Percentiles rank a stretch among this genome's conserved stretches.
Evolutionary conservation across 2,888 invertebrate genomes (phyloP).

Genomic region (Sympetrum striolatum): DNA sequence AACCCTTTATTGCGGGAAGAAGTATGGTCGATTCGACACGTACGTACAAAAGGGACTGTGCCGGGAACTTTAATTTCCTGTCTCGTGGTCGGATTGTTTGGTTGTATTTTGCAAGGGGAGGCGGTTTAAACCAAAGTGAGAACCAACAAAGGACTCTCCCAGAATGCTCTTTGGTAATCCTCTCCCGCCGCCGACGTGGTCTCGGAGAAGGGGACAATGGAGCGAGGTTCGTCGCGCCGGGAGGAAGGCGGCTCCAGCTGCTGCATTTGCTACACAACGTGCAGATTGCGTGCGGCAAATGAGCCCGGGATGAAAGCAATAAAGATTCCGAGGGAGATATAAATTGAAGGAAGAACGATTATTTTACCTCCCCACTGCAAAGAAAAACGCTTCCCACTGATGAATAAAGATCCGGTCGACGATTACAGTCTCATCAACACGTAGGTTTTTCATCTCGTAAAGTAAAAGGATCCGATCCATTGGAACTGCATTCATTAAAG

Average conservation of each 20-base stretch:
- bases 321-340: neutral
- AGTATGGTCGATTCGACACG: neutral
- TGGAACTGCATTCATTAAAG: no score
- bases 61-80: constrained; percentile 34
- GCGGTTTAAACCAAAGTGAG: neutral
- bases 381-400: neutral
- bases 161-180: neutral
- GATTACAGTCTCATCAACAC: neutral
- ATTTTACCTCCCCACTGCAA: no score
- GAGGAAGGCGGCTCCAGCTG: neutral
- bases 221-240: neutral
- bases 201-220: neutral
- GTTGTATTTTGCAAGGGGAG: constrained; percentile 11
- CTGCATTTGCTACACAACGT: neutral
- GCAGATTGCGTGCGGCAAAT: neutral
- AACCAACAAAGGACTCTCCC: neutral
- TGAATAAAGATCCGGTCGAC: neutral
- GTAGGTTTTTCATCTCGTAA: no score
- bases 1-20: neutral
- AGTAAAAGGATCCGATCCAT: no score
- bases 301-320: neutral
- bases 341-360: no score
- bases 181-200: neutral
- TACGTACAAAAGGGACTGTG: constrained; percentile 1
- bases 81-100: constrained; percentile 15